Evolutionary conservation across 2,113 vertebrate genomes (phyloP), one percentile per base, ranked within the genome.

Genomic region (Albula goreensis): DNA sequence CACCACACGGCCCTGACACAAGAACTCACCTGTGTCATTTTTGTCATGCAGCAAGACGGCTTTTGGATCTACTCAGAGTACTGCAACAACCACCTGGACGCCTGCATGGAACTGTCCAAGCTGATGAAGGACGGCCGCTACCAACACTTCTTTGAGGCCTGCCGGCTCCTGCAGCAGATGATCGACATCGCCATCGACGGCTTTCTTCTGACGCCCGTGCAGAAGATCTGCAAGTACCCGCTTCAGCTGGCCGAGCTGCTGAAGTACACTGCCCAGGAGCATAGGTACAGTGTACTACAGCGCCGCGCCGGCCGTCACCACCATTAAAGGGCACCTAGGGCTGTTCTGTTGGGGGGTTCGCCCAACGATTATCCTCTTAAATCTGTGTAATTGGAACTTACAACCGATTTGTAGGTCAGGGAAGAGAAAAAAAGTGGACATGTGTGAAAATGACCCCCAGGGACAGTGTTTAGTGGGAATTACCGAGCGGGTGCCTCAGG

Each of bases 61-160:
- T 99, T 99, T 94, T 99, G 98, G 98, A 99, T 99, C 94, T 99
- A 99, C 19, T 99, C 98, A 0, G 98, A 99, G 92, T 99, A 99
- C 95, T 99, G 98, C 94, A 99, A 99, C 93, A 99, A 99, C 88
- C 98, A 99, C 82, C 93, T 99, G 94, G 98, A 99, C 0, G 97
- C 98, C 0, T 99, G 98, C 90, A 99, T 99, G 98, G 98, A 99
- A 92, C 96, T 99, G 86, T 99, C 97, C 90, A 98, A 99, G 90
- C 96, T 99, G 91, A 99, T 98, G 98, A 97, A 98, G 78, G 98
- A 99, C 31, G 97, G 97, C 91, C 95, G 98, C 90, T 99, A 99
- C 94, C 98, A 99, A 95, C 98, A 99, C 92, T 99, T 99, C 94
- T 99, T 99, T 56, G 98, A 99, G 94, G 98, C 98, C 0, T 99